Base-by-base conservation (phyloP, 2,888 invertebrate species). In the Drosophila incognita region DNA sequence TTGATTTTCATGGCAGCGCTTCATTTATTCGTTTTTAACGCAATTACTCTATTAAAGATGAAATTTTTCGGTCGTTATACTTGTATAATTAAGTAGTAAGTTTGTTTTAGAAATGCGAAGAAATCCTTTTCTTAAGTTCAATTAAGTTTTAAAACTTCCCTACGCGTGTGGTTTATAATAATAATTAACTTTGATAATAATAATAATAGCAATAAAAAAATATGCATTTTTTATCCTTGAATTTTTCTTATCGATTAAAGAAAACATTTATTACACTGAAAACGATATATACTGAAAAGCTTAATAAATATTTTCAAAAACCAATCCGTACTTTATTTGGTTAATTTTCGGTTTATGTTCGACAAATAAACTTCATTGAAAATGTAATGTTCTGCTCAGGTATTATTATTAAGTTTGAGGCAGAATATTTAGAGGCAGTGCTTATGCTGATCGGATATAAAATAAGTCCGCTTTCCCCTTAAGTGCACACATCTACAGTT, bases 31-130 rank as follows among this genome's bases (percentile, higher is more conserved):
- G 8, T 4, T 60, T 36, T 15, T 18, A 48, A 29, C 15, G 7
- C 60, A 60, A 52, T 53, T 60, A 35, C 13, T 15, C 27, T n/a
- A 27, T 56, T 13, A n/a, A 27, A 38, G 13, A 27, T 18, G 18
- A 15, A 10, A 13, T 29, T 52, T 52, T 31, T 31, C n/a, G 31
- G n/a, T 53, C 21, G 21, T 21, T 53, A 10, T 42, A 21, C 51
- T n/a, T 24, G 51, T 31, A n/a, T n/a, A 52, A 15, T 52, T 33
- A 21, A 13, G 13, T 52, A 18, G 11, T n/a, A 27, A n/a, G 38
- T 27, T 36, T 6, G 7, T 18, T 24, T 10, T 2, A 18, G 7
- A 54, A 11, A 4, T 27, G 2, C 13, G 4, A 15, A 21, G 15
- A 15, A 46, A 46, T 46, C 4, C 0, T 8, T 15, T 40, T 2